phyloP scores from a whole-genome alignment of 2,113 vertebrate genomes.

The Rana temporaria region DNA sequence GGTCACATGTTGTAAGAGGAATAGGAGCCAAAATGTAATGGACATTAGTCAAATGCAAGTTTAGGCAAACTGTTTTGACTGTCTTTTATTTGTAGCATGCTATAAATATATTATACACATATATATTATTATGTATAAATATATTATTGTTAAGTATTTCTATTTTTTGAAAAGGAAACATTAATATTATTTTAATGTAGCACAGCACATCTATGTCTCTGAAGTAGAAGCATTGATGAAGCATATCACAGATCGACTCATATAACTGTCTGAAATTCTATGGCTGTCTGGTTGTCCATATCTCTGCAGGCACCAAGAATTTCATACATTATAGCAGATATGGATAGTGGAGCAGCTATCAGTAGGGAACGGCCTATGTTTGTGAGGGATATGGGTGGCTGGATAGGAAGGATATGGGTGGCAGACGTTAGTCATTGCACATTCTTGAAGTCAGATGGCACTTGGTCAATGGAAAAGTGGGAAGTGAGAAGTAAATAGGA shows the following conservation, averaged over 20 bases:
- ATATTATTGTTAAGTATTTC: no score
- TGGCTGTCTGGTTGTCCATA: not conserved
- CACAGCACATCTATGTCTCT: no score
- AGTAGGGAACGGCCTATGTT: not conserved
- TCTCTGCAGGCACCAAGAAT: not conserved
- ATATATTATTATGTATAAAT: no score
- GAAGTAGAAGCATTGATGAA: no score
- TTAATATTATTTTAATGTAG: no score
- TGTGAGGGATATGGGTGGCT: slow-evolving; percentile 41
- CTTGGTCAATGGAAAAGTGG: slow-evolving; percentile 52
- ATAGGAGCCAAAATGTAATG: not conserved
- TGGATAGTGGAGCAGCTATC: not conserved
- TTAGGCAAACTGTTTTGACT: not conserved
- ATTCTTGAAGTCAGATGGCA: slow-evolving; percentile 54
- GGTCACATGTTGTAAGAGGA: not conserved
- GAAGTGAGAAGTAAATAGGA: slow-evolving; percentile 54
- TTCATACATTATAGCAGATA: not conserved
- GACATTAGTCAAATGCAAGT: not conserved
- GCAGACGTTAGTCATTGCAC: slow-evolving; percentile 50
- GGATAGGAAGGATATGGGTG: slow-evolving; percentile 56
- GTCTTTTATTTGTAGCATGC: no score
- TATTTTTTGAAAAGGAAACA: no score
- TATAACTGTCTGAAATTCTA: not conserved
- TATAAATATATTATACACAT: no score
- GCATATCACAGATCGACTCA: not conserved